These are phyloP conservation scores for Podarcis cretensis DNA, from an alignment of 2,113 vertebrate species.

Conservation along the genomic window DNA sequence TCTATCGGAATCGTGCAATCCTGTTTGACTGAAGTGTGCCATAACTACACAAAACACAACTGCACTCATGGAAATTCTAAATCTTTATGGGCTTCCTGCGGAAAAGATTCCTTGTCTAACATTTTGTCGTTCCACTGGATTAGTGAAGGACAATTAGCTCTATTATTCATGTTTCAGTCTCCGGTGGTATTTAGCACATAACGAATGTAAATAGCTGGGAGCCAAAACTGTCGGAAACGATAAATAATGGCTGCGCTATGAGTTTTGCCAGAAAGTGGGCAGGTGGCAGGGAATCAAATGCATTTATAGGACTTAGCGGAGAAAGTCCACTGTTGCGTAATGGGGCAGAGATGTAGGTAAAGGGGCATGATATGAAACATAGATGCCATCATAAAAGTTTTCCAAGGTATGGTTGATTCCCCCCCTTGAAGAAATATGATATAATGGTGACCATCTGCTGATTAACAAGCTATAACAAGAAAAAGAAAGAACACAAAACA, in stretches of 20 bases:
- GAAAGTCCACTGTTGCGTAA: neutral
- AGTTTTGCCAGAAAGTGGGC: slow-evolving; percentile 19
- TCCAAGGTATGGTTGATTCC: neutral
- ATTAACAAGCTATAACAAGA: slow-evolving; percentile 1
- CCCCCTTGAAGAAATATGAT: neutral
- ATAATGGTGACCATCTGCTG: neutral
- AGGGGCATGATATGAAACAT: neutral
- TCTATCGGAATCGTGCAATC: neutral
- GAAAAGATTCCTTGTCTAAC: slow-evolving; percentile 63
- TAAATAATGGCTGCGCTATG: slow-evolving; percentile 51
- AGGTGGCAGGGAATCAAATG: slow-evolving; percentile 28
- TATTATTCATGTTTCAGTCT: slow-evolving; percentile 55
- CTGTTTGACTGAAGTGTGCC: neutral
- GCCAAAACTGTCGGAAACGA: slow-evolving; percentile 53
- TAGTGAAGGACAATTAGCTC: slow-evolving; percentile 52
- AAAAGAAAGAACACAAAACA: neutral
- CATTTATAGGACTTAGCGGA: slow-evolving; percentile 30
- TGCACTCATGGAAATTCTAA: slow-evolving; percentile 54
- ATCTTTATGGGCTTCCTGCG: slow-evolving; percentile 66
- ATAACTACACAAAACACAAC: slow-evolving; percentile 38
- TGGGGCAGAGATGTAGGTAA: neutral
- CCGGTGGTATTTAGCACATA: slow-evolving; percentile 51
- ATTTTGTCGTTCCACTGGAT: slow-evolving; percentile 53
- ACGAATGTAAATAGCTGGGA: slow-evolving; percentile 70
- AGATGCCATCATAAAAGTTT: neutral